phyloP scores from a whole-genome alignment of 2,113 vertebrate genomes.

The Mesembrinibis cayennensis region DNA sequence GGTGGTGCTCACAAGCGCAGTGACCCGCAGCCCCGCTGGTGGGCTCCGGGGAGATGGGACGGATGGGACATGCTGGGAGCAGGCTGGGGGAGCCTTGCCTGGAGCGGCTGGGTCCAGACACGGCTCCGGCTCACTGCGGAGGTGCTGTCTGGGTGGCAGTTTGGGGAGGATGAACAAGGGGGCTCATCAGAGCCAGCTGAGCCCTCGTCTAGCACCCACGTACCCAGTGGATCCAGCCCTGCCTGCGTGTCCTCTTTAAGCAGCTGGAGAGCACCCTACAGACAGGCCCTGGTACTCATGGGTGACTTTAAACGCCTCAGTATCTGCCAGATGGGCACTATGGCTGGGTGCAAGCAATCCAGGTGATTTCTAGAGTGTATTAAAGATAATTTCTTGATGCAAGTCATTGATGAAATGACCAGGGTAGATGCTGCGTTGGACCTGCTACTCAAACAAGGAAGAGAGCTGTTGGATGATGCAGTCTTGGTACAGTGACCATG shows the following conservation, averaged over 20 bases:
- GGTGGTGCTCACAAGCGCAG: background rate
- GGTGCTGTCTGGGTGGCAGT: background rate
- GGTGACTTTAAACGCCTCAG: background rate
- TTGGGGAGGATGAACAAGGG: background rate
- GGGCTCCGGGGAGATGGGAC: background rate
- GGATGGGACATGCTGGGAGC: background rate
- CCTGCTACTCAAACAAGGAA: background rate
- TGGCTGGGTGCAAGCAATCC: background rate
- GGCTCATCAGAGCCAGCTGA: background rate
- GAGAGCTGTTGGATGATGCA: background rate
- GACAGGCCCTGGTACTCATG: background rate
- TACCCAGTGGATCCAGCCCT: background rate
- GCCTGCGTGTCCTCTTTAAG: background rate
- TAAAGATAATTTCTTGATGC: background rate
- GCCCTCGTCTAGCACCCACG: fast-evolving
- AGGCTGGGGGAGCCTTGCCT: background rate
- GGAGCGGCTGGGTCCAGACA: background rate
- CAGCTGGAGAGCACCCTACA: background rate
- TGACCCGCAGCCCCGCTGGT: fast-evolving
- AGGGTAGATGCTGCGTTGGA: background rate
- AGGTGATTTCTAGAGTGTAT: background rate
- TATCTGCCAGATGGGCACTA: background rate
- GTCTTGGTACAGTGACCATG: background rate
- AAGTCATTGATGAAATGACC: background rate
- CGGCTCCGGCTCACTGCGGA: fast-evolving